Evolutionary conservation across 1,140 invertebrate genomes (phyloP).

Genomic region (Papilio aristodemus): DNA sequence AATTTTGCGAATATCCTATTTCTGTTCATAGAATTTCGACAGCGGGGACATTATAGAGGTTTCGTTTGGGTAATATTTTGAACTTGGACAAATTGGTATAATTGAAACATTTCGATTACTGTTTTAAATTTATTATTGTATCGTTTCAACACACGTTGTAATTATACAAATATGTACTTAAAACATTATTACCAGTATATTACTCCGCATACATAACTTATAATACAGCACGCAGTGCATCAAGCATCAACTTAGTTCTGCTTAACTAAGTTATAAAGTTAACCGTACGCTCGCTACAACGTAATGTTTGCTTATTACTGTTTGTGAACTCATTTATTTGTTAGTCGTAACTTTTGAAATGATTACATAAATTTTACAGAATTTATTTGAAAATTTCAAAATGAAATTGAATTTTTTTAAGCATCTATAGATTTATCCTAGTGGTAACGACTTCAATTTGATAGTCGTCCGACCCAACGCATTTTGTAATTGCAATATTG

Average conservation of each 20-base stretch:
- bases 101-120: neutral
- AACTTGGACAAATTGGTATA: too few relatives aligned
- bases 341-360: slow-evolving; percentile 1
- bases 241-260: slow-evolving; percentile 3
- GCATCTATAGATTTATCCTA: neutral
- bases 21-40: neutral
- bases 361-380: neutral
- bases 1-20: slow-evolving; percentile 6
- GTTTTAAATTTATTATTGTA: neutral
- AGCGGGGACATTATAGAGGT: neutral
- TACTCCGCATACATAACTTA: neutral
- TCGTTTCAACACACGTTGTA: too few relatives aligned
- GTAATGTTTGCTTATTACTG: slow-evolving; percentile 22
- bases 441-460: neutral
- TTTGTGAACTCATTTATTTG: slow-evolving; percentile 18
- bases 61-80: neutral
- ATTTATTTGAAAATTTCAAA: neutral
- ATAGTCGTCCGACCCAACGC: neutral
- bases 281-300: neutral
- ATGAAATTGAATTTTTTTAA: neutral
- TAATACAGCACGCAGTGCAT: neutral
- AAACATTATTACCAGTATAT: neutral
- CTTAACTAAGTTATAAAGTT: slow-evolving; percentile 22
- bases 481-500: neutral
- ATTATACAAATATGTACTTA: neutral